Evolutionary conservation across 2,797 vertebrate genomes (phyloP).

Genomic region (Silurus lanzhouensis): DNA sequence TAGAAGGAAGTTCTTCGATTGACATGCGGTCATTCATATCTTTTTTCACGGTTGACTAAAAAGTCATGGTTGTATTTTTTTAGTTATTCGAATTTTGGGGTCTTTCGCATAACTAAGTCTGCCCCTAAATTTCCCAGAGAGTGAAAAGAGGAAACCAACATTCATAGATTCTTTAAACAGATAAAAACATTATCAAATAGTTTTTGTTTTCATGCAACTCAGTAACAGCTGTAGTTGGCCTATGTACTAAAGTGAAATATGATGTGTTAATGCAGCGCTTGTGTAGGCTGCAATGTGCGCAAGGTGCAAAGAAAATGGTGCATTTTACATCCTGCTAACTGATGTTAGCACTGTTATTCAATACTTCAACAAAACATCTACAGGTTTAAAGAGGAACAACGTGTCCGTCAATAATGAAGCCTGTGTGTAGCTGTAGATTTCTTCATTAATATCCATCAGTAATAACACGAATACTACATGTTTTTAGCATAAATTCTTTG

Average conservation of each 20-base stretch:
- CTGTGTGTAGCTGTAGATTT: background rate
- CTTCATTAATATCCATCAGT: background rate
- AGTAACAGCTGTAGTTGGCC: background rate
- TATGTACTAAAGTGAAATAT: background rate
- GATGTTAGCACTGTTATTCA: conserved; percentile 32
- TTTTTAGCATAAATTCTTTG: background rate
- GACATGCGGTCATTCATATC: background rate
- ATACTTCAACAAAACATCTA: conserved; percentile 7
- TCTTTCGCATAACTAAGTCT: background rate
- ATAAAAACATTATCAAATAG: background rate
- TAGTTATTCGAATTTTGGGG: background rate
- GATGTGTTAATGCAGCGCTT: background rate
- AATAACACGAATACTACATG: background rate
- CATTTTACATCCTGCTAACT: conserved; percentile 35
- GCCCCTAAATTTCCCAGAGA: background rate
- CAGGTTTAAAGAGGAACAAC: conserved; percentile 22
- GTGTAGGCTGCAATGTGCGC: conserved; percentile 22
- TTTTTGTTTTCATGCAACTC: background rate
- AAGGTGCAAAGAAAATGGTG: conserved; percentile 28
- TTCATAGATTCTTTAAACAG: background rate
- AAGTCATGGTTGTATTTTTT: background rate
- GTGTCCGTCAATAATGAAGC: background rate
- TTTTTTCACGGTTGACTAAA: background rate
- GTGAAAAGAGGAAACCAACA: background rate
- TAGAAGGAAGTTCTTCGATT: background rate